Evolutionary conservation across 2,113 vertebrate species (phyloP).

Genomic region (Brachyhypopomus gauderio): DNA sequence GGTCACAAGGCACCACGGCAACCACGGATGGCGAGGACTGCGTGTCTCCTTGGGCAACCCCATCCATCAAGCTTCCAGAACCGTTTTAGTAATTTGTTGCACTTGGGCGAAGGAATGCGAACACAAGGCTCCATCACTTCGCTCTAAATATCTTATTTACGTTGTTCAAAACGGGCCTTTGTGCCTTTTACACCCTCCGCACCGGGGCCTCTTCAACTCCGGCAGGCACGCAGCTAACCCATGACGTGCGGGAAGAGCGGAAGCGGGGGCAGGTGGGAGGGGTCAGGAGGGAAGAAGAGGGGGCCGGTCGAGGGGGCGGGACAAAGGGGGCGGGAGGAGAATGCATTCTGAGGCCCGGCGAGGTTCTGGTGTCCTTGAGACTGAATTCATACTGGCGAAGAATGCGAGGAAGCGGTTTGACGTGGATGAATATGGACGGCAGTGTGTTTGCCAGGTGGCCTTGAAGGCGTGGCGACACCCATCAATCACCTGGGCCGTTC

Average conservation of each 20-base stretch:
- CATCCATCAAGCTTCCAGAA: slow-evolving; percentile 2
- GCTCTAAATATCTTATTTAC: slow-evolving; percentile 10
- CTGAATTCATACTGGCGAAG: slow-evolving; percentile 41
- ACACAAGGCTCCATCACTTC: background rate
- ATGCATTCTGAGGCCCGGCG: background rate
- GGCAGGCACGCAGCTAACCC: slow-evolving; percentile 31
- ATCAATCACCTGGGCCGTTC: slow-evolving; percentile 46
- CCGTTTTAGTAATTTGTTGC: slow-evolving; percentile 8
- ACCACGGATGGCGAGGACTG: background rate
- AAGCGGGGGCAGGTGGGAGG: no score
- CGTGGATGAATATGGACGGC: slow-evolving; percentile 51
- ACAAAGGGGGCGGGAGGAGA: background rate
- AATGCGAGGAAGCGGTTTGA: slow-evolving; percentile 42
- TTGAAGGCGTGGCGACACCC: slow-evolving; percentile 48
- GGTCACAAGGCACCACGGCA: background rate
- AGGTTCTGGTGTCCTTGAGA: slow-evolving; percentile 45
- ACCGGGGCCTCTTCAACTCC: slow-evolving; percentile 22
- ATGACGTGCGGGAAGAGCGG: slow-evolving; percentile 13
- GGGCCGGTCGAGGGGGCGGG: no score
- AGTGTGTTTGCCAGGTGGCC: slow-evolving; percentile 41
- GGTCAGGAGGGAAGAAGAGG: no score
- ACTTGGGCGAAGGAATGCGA: background rate
- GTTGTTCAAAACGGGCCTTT: background rate
- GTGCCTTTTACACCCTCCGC: no score
- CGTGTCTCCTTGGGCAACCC: background rate